phyloP scores from a whole-genome alignment of 2,888 invertebrate genomes.

The Athalia circularis region DNA sequence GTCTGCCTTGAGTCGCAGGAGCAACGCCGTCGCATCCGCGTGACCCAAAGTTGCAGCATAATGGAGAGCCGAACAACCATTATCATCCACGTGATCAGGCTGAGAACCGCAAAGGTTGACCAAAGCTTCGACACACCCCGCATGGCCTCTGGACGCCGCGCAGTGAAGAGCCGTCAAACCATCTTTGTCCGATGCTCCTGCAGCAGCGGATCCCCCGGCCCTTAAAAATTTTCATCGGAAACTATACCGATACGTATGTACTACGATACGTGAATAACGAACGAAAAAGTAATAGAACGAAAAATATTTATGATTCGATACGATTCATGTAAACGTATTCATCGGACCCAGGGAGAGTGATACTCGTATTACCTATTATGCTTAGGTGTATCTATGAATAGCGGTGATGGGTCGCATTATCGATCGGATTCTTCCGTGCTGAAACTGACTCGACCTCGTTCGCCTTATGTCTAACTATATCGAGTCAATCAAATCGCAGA shows the following conservation, averaged over 20 bases:
- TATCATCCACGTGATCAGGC: slow-evolving; percentile 90
- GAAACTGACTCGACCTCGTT: slow-evolving; percentile 16
- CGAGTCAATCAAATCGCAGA: neutral
- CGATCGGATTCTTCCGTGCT: slow-evolving; percentile 37
- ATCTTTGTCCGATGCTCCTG: slow-evolving; percentile 84
- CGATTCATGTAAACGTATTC: too few species aligned
- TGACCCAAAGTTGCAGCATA: slow-evolving; percentile 98
- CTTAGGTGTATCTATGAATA: neutral
- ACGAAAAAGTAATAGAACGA: too few species aligned
- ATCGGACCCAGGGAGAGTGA: too few species aligned
- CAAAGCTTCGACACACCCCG: slow-evolving; percentile 91
- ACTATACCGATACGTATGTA: too few species aligned
- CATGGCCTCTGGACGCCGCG: slow-evolving; percentile 96
- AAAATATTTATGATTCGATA: neutral
- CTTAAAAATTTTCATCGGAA: slow-evolving; percentile 53
- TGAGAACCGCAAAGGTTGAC: slow-evolving; percentile 91
- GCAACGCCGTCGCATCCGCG: slow-evolving; percentile 91
- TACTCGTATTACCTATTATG: too few species aligned
- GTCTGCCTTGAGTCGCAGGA: slow-evolving; percentile 93
- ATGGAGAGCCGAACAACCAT: slow-evolving; percentile 97
- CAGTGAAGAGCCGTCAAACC: slow-evolving; percentile 97
- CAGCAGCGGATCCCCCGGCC: slow-evolving; percentile 75
- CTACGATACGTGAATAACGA: too few species aligned
- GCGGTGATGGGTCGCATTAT: neutral
- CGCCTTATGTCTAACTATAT: neutral